A percentile compares a stretch with the other conserved stretches of the same genome.
phyloP scores from a whole-genome alignment of 2,888 invertebrate species.

The Drosophila siamana region DNA sequence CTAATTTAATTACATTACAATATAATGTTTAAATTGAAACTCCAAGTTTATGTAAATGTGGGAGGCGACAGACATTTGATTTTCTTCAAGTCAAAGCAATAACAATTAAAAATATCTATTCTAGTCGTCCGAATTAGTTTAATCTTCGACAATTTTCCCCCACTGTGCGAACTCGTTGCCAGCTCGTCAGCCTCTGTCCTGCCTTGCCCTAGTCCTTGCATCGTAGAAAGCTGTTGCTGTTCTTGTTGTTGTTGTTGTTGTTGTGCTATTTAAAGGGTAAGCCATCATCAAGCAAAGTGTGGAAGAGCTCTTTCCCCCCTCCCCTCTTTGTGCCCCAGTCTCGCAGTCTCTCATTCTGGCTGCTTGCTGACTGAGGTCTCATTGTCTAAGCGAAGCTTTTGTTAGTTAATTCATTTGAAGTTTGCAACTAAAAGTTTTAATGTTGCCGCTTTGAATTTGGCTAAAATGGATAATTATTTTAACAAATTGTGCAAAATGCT shows the following conservation, averaged over 20 bases:
- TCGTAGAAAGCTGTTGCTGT: constrained; percentile 8
- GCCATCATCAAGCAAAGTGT: constrained; percentile 45
- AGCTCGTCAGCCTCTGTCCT: not conserved
- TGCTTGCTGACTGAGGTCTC: constrained; percentile 29
- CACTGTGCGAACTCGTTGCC: constrained; percentile 1
- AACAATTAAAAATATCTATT: too few relatives aligned
- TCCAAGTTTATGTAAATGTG: too few relatives aligned
- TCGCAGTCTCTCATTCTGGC: constrained; percentile 23
- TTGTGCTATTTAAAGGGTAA: constrained; percentile 43
- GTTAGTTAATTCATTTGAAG: constrained; percentile 73
- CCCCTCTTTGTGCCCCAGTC: not conserved
- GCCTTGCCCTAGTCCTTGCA: not conserved
- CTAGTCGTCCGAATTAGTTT: too few relatives aligned
- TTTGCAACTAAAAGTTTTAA: constrained; percentile 73
- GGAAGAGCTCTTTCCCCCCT: not conserved
- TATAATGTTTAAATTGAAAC: too few relatives aligned
- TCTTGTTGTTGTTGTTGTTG: constrained; percentile 11
- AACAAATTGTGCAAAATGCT: constrained; percentile 73
- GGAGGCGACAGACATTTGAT: too few relatives aligned
- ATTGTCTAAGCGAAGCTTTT: constrained; percentile 51
- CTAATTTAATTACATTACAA: too few relatives aligned
- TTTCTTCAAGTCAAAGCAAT: too few relatives aligned
- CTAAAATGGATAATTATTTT: constrained; percentile 77
- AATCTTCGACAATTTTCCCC: not conserved
- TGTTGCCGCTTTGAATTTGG: constrained; percentile 75